Conservation (phyloP, 2,797 vertebrate genomes). For the Liparis tanakae region DNA sequence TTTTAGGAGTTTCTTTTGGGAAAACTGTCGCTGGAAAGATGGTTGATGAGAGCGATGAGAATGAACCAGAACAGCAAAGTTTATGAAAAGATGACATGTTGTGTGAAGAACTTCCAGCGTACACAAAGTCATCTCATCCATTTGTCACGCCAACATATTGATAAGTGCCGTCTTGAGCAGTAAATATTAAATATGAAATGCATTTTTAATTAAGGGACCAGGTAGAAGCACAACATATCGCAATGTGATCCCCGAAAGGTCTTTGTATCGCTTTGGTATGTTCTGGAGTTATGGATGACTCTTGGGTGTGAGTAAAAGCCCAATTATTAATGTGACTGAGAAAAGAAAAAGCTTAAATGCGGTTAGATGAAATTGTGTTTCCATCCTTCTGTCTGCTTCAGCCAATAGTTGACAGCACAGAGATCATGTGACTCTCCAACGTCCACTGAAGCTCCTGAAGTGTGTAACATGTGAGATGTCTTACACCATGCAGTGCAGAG, state of each 20-base stretch:
- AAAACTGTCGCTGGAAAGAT: neutral
- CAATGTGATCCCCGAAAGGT: neutral
- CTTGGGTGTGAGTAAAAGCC: too few relatives aligned
- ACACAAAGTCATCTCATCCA: neutral
- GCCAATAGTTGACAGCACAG: too few relatives aligned
- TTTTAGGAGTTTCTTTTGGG: too few relatives aligned
- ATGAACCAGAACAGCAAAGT: too few relatives aligned
- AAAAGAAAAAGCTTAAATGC: too few relatives aligned
- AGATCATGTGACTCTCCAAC: too few relatives aligned
- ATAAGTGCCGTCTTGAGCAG: neutral
- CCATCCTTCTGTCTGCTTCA: too few relatives aligned
- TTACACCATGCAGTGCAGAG: slow-evolving; percentile 35
- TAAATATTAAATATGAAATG: neutral
- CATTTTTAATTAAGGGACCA: neutral
- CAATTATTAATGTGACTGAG: too few relatives aligned
- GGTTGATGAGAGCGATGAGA: too few relatives aligned
- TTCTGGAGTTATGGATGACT: neutral
- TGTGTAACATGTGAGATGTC: slow-evolving; percentile 23
- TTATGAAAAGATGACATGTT: neutral
- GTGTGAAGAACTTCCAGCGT: too few relatives aligned
- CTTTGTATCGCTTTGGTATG: neutral
- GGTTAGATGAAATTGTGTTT: too few relatives aligned
- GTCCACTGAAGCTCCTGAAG: neutral
- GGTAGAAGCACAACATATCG: neutral
- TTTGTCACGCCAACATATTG: neutral